phyloP scores from a whole-genome alignment of 1,140 invertebrate genomes.

The Drosophila elegans region DNA sequence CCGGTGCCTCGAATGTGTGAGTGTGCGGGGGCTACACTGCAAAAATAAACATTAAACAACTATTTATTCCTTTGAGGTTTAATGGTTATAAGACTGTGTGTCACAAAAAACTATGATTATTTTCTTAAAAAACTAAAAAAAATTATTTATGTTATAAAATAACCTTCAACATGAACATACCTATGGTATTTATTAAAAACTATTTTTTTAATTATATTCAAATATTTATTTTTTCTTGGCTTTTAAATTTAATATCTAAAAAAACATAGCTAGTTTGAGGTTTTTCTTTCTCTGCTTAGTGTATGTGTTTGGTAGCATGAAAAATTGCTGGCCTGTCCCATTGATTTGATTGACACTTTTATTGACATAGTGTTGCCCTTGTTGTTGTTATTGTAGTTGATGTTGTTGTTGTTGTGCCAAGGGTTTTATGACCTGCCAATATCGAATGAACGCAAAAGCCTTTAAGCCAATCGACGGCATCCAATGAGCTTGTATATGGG shows the following conservation, averaged over 20 bases:
- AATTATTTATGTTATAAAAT: too few relatives aligned
- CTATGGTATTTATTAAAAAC: too few relatives aligned
- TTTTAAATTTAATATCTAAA: too few relatives aligned
- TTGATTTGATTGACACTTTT: conserved; percentile 82
- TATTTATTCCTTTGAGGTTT: too few relatives aligned
- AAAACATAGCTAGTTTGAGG: neutral
- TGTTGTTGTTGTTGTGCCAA: conserved; percentile 53
- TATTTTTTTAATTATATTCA: too few relatives aligned
- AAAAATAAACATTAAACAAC: neutral
- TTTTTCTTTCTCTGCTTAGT: conserved; percentile 7
- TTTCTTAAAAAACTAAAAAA: too few relatives aligned
- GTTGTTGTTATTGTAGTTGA: conserved; percentile 11
- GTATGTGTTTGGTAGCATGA: conserved; percentile 35
- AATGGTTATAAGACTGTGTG: too few relatives aligned
- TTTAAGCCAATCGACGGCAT: conserved; percentile 54
- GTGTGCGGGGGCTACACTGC: neutral
- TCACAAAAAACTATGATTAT: too few relatives aligned
- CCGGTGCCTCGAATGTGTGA: conserved; percentile 31
- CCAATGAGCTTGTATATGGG: conserved; percentile 7
- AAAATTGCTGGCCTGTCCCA: conserved; percentile 68
- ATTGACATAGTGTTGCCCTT: conserved; percentile 70
- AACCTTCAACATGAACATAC: too few relatives aligned
- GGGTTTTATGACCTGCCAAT: conserved; percentile 71
- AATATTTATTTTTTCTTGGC: neutral
- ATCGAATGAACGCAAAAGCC: conserved; percentile 36